Evolutionary conservation across 53 echinoderm and acorn worm genomes (phyloP), one percentile per base, ranked within the genome.

Genomic region (Zoroaster sp.): DNA sequence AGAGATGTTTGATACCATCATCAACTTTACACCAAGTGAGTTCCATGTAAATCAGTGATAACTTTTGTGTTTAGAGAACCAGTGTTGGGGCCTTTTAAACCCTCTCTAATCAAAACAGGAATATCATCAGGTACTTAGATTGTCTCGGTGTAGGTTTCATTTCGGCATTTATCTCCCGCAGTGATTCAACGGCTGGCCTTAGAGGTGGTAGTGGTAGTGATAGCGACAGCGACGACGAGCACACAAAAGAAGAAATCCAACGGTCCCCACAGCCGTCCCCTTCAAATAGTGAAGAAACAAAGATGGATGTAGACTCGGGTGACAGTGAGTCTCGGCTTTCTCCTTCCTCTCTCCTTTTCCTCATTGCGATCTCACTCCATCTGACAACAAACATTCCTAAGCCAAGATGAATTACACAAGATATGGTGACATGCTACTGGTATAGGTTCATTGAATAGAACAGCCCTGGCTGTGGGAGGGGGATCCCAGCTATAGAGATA

Each of bases 271-370:
- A 59, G 54, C 81, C 90, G 4, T 72, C 55, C 4, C 81, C 72
- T 18, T 79, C 89, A 13, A 81, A 33, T 34, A 68, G 33, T 36
- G 80, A 74, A 46, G 87, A 74, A 43, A 75, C 89, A 7, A 94
- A 92, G 77, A 97, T 97, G 97, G 97, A 97, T 79, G 97, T 97
- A 1, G 97, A 97, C 49, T 87, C 95, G 0, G 89, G 91, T 45
- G 93, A 95, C 25, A 83, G 97, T 96, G 73, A 93, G 97, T 79
- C 32, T 8, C 11, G 32, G 7, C 35, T 18, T 32, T 17, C 7
- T 68, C n/a, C 9, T 37, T 9, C 32, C 41, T 8, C 4, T 36
- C 4, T 74, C 46, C 4, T 34, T 54, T 17, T 14, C 52, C 18
- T 35, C 32, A 5, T 36, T 35, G 6, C 34, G 11, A 7, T 10